Evolutionary conservation across 2,888 invertebrate species (phyloP), one percentile per base, ranked within the genome.

Genomic region (Dorcus hopei): DNA sequence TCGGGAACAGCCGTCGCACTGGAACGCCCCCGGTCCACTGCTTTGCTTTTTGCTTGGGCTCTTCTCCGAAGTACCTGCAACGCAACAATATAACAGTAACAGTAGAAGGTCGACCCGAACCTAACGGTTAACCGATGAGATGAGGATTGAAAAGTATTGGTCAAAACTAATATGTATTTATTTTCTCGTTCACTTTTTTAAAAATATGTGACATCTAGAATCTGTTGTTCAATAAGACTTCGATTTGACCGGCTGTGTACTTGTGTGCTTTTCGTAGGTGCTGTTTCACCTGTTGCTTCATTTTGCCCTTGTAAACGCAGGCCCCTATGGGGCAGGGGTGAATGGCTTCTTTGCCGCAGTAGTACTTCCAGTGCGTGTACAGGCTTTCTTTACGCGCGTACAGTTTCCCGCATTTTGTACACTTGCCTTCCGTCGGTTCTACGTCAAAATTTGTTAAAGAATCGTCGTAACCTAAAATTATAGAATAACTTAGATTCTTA

Each of bases 271-370:
- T 54, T 16, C 42, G 14, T 8, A 68, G 33, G 55, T 55, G 55
- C 41, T 45, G 54, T 48, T 54, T 45, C 54, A 59, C 55, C 9
- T 59, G 54, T 9, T 59, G 59, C 38, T 58, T 61, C 23, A 58
- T 11, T 55, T 61, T 61, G 7, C 55, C 57, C 38, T 40, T 59
- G 19, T 56, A 61, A 23, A 6, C 49, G 50, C 59, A 61, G 9
- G 19, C 9, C 11, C 38, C 14, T 3, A 61, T 45, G 11, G 58
- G 56, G 19, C 61, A 61, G 38, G 14, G 23, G 42, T 53, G 59
- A 33, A 41, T 59, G 9, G 61, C 55, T n/a, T 45, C 54, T 33
- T 55, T 57, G 1, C 59, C 59, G 41, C 61, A 61, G 16, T 49
- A 49, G 50, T 51, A 57, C 40, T 57, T 59, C 16, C 49, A 16